Conservation (phyloP, 2,888 invertebrate genomes). For the Sphecodes monilicornis region DNA sequence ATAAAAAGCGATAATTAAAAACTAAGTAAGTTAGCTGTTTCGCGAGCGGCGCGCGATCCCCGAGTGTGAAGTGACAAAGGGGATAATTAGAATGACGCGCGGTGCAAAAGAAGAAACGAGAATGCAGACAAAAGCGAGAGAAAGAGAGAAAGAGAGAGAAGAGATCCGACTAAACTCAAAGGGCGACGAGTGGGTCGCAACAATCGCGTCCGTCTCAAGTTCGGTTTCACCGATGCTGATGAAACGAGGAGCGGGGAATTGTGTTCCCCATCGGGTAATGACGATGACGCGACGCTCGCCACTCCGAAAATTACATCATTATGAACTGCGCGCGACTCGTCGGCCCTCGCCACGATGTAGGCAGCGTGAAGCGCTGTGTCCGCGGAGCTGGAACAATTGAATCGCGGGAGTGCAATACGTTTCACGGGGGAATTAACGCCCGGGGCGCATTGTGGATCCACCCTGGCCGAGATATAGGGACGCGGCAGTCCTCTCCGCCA, state of each 20-base stretch:
- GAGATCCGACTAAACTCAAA: background rate
- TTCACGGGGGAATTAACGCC: constrained; percentile 83
- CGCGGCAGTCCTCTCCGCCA: constrained; percentile 66
- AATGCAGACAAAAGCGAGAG: background rate
- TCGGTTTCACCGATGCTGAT: constrained; percentile 19
- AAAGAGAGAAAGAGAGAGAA: background rate
- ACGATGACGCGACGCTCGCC: constrained; percentile 24
- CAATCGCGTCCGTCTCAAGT: constrained; percentile 22
- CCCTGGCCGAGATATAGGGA: constrained; percentile 62
- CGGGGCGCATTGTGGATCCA: constrained; percentile 78
- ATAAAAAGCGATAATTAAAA: constrained; percentile 13
- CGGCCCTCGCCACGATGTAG: constrained; percentile 30
- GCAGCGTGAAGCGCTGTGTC: constrained; percentile 43
- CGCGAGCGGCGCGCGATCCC: background rate
- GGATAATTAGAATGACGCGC: constrained; percentile 12
- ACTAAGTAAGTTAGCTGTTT: constrained; percentile 5
- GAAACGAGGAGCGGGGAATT: background rate
- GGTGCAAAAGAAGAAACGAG: background rate
- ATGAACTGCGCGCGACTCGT: constrained; percentile 57
- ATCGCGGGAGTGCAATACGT: constrained; percentile 82
- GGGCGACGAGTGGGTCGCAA: background rate
- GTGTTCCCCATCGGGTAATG: constrained; percentile 14
- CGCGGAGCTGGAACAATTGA: constrained; percentile 79
- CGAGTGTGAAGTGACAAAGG: background rate
- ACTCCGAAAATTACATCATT: constrained; percentile 64